Conservation (phyloP, 2,888 invertebrate species). For the Cactoblastis cactorum region DNA sequence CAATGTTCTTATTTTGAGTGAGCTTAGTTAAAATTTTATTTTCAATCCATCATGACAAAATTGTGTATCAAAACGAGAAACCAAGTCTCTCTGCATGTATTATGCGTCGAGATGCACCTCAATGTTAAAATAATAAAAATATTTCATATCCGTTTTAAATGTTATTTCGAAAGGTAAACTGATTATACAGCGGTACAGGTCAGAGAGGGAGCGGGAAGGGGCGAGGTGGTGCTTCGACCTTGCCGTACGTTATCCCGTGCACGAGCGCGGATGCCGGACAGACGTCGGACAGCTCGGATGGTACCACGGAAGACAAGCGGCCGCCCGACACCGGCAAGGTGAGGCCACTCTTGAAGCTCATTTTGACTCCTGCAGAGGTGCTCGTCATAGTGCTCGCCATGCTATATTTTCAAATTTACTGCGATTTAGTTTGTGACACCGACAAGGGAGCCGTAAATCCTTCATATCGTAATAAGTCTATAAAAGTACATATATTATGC, state of each 20-base stretch:
- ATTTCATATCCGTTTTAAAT: conserved; percentile 3
- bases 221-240: conserved; percentile 57
- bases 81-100: conserved; percentile 5
- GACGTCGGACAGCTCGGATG: conserved; percentile 69
- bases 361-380: background rate
- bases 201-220: conserved; percentile 69
- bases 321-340: conserved; percentile 64
- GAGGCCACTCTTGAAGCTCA: conserved; percentile 17
- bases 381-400: conserved; percentile 2
- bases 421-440: background rate
- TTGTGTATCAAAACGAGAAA: background rate
- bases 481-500: too few relatives aligned
- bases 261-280: conserved; percentile 63
- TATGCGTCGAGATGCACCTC: conserved; percentile 6
- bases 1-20: background rate
- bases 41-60: background rate
- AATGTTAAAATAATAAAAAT: background rate
- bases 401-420: background rate
- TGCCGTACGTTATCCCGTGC: conserved; percentile 73
- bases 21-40: conserved; percentile 1
- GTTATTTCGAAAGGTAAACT: conserved; percentile 7
- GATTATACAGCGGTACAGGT: conserved; percentile 45
- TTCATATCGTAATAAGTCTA: too few relatives aligned
- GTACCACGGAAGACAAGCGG: conserved; percentile 60
- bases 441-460: too few relatives aligned